These are phyloP conservation scores for Brachionichthys hirsutus DNA, from an alignment of 2,113 vertebrate species.

Conservation along the genomic window DNA sequence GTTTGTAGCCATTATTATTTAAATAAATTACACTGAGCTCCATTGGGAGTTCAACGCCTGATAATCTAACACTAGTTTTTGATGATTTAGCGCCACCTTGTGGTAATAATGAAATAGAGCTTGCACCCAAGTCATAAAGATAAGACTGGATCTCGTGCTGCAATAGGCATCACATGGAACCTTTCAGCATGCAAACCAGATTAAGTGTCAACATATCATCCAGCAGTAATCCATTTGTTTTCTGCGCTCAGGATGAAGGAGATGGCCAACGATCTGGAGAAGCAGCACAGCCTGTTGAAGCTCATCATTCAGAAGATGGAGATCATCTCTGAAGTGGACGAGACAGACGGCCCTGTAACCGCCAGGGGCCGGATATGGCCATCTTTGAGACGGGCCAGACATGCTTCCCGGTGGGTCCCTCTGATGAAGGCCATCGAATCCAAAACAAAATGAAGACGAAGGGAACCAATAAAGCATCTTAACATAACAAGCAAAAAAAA, in stretches of 20 bases:
- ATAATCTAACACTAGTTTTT: slow-evolving; percentile 10
- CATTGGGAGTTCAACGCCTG: too few relatives aligned
- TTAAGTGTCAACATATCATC: not conserved
- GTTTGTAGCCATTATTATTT: too few relatives aligned
- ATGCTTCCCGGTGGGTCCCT: slow-evolving; percentile 83
- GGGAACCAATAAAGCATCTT: too few relatives aligned
- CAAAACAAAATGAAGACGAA: slow-evolving; percentile 27
- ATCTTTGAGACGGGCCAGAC: not conserved
- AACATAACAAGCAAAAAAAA: too few relatives aligned
- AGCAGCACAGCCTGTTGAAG: slow-evolving; percentile 90
- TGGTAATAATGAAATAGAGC: slow-evolving; percentile 29
- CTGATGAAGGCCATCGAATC: slow-evolving; percentile 81
- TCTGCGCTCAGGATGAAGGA: slow-evolving; percentile 85
- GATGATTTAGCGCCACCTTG: slow-evolving; percentile 68
- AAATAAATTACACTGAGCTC: too few relatives aligned
- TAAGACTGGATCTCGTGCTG: not conserved
- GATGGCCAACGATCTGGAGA: slow-evolving; percentile 85
- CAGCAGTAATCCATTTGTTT: not conserved
- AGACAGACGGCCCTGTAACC: slow-evolving; percentile 83
- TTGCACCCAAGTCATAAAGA: not conserved
- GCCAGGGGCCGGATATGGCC: slow-evolving; percentile 68
- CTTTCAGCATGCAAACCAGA: not conserved
- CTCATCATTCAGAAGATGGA: slow-evolving; percentile 98
- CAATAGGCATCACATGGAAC: not conserved
- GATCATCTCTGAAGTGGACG: slow-evolving; percentile 89